These are phyloP conservation scores for Pipistrellus nathusii DNA, from an alignment of 2,797 vertebrate genomes.

Conservation along the genomic window DNA sequence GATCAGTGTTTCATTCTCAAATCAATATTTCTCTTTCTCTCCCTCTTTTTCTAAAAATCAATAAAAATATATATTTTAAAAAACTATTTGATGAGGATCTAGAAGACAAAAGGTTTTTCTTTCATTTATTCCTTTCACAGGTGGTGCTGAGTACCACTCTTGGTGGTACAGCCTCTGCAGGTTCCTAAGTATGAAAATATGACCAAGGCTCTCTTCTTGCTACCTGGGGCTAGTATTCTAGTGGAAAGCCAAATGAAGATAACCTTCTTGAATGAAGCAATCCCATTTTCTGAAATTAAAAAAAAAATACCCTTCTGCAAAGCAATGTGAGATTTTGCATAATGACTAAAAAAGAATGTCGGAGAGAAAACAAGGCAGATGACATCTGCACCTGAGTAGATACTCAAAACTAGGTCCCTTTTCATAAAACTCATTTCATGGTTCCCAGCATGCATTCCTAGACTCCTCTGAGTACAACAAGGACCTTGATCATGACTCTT, in stretches of 20 bases:
- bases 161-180: not conserved
- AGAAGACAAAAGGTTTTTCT: not conserved
- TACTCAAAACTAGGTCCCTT: not conserved
- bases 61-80: not conserved
- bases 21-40: not conserved
- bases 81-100: not conserved
- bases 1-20: not conserved
- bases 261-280: not conserved
- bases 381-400: not conserved
- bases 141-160: not conserved
- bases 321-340: not conserved
- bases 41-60: not conserved
- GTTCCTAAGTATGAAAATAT: not conserved
- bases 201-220: not conserved
- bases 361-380: not conserved
- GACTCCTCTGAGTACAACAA: not conserved
- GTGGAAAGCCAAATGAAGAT: not conserved
- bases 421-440: not conserved
- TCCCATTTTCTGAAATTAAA: not conserved
- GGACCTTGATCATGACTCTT: not conserved
- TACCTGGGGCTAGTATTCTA: not conserved
- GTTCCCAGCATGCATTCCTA: too few relatives aligned
- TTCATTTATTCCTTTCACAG: not conserved
- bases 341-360: not conserved
- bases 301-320: not conserved